Conservation (phyloP, 1,140 invertebrate species). For the Melanaphis sacchari region DNA sequence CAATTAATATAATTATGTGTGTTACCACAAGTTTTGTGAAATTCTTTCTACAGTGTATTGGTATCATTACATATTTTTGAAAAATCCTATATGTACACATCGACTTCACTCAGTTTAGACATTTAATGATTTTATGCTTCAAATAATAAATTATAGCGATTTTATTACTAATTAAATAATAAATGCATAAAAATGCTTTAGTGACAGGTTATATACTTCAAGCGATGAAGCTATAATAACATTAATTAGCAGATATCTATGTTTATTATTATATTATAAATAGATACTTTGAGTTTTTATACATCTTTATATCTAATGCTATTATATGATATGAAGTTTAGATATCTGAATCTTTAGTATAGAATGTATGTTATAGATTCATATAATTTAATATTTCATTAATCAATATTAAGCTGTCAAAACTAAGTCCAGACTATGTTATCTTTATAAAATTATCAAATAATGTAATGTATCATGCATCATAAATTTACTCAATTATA, state of each 20-base stretch:
- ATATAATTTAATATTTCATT: not conserved
- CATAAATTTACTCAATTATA: not conserved
- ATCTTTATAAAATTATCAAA: not conserved
- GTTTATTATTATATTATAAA: not conserved
- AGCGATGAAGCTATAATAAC: not conserved
- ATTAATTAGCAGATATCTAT: not conserved
- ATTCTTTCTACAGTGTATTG: not conserved
- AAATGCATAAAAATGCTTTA: not conserved
- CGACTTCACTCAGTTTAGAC: not conserved
- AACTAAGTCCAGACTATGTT: not conserved
- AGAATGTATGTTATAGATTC: not conserved
- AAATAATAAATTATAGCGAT: not conserved
- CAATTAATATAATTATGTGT: not conserved
- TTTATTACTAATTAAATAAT: conserved; percentile 12
- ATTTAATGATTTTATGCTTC: not conserved
- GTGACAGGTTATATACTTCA: not conserved
- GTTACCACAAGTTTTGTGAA: not conserved
- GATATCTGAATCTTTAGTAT: no score
- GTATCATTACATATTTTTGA: not conserved
- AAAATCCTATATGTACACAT: not conserved
- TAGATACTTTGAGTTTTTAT: no score
- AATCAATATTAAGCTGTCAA: not conserved
- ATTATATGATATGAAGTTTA: no score
- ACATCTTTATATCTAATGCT: not conserved
- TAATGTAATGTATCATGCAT: not conserved